Base-by-base conservation (phyloP, 2,113 vertebrate species). In the Tychaedon coryphoeus region DNA sequence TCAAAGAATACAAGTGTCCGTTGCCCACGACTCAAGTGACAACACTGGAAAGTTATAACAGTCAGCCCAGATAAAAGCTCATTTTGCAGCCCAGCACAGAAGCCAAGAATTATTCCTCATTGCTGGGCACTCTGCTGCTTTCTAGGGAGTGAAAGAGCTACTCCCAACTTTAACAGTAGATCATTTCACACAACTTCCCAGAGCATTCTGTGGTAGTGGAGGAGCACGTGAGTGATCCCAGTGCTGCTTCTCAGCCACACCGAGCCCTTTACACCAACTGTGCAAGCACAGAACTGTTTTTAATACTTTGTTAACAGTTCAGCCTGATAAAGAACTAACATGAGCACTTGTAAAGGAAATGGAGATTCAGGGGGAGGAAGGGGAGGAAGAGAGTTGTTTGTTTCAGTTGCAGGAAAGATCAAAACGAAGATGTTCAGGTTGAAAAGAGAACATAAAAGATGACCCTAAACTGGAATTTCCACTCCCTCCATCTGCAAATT, bases 321-420 rank as follows among this genome's bases (percentile, higher is more conserved):
- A 42, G 88, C 29, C 64, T 53, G 64, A 93, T 85, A 83, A 89
- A 95, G 88, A 92, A 78, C 67, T 40, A 72, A 45, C 54, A 60
- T 4, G 5, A 91, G 66, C 48, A 54, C 73, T 93, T 93, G 57
- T 75, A 88, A 87, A 97, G 95, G 96, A 96, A 97, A 96, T 58
- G 64, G 80, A 96, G 85, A 84, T 90, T 74, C 71, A 91, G 74
- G 73, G 72, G 82, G 93, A 94, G 94, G 91, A 86, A 87, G 72
- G 75, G 90, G 86, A 96, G 92, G 96, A 97, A 95, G 86, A 97
- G 62, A 83, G 67, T 64, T 94, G 95, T 97, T 95, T 96, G 78
- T 56, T 96, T 95, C 95, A 92, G 91, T 83, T 89, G 88, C 87
- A 93, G 86, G 86, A 92, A 90, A 96, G 91, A 96, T 95, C 92